Base-by-base conservation (phyloP, 2,888 invertebrate genomes). In the Tanypteryx hageni region DNA sequence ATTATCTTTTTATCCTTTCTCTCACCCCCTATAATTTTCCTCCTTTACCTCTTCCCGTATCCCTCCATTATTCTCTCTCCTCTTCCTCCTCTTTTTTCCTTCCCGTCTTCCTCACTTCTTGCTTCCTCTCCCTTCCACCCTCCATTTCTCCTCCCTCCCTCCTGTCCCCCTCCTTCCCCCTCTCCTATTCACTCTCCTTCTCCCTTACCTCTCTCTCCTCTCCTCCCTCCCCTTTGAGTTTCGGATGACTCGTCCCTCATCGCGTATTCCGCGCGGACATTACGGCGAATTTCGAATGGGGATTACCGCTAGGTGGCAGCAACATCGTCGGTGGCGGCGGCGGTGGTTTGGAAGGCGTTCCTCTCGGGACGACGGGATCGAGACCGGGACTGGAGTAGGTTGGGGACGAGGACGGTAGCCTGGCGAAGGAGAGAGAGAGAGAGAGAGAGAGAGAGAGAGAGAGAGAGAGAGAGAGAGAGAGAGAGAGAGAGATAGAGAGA, bases 321-420 rank as follows among this genome's bases (percentile, higher is more conserved):
- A 76, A 22, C 22, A 27, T 76, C 76, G 76, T 22, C 13, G 76
- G 18, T 18, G 76, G 76, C 13, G 76, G 68, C 68, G n/a, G 68
- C 68, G 68, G 76, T 76, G 68, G 76, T 76, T 76, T 76, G 76
- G 76, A 76, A 27, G 27, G 76, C 76, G 76, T 27, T 76, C 27
- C 27, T 76, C 76, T 22, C 22, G 3, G 27, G 76, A 76, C 22
- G 76, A 76, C 22, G 68, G 68, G 68, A 68, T 68, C 68, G 68
- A 22, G 76, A 14, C 22, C 76, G 27, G 22, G 22, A 76, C 76
- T 27, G 1, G 76, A 22, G 76, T n/a, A 27, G 27, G 22, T n/a
- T n/a, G 64, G 64, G 61, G 4, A 10, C 4, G 18, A 2, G 61
- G 64, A n/a, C 64, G 64, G 57, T 10, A 8, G 56, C 1, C 56